Conservation (phyloP, 2,113 vertebrate species). For the Machaerirhynchus nigripectus region DNA sequence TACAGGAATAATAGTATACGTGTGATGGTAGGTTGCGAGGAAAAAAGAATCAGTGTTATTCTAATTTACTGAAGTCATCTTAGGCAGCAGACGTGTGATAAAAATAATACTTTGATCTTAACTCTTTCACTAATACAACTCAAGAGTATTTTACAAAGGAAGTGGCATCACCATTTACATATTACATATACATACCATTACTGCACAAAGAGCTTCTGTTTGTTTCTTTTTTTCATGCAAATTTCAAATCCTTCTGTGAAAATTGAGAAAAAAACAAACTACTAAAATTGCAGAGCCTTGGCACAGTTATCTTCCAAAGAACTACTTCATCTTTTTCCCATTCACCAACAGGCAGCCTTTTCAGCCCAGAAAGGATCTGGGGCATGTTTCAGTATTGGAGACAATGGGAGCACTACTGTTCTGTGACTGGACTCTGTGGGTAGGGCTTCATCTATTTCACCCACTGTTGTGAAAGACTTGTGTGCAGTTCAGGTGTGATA, state of each 20-base stretch:
- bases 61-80: background rate
- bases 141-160: background rate
- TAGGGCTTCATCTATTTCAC: background rate
- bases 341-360: background rate
- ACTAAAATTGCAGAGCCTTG: background rate
- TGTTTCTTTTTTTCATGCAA: background rate
- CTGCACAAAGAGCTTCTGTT: background rate
- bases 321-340: background rate
- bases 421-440: background rate
- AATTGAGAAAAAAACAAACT: background rate
- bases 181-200: background rate
- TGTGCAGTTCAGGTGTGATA: background rate
- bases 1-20: background rate
- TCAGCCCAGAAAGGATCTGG: constrained; percentile 21
- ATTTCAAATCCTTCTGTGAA: background rate
- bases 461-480: background rate
- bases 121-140: background rate
- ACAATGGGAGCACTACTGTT: background rate
- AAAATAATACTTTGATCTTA: background rate
- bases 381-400: background rate
- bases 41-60: background rate
- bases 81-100: background rate
- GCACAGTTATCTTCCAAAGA: constrained; percentile 20
- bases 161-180: background rate
- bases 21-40: background rate